A percentile compares a stretch with the other conserved stretches of the same genome.
phyloP scores from a whole-genome alignment of 2,113 vertebrate genomes.

The Eublepharis macularius region DNA sequence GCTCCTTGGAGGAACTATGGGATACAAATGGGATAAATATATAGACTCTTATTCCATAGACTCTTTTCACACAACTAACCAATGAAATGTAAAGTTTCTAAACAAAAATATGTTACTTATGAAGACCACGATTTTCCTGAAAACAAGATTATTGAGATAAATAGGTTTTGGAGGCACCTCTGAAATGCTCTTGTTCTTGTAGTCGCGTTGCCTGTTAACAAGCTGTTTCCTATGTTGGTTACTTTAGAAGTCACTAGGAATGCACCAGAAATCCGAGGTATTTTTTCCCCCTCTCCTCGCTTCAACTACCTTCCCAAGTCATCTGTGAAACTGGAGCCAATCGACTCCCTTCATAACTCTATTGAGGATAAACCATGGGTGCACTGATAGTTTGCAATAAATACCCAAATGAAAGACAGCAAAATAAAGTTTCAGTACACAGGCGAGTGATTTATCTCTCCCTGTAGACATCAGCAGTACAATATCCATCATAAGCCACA shows the following conservation, averaged over 20 bases:
- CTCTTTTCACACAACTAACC: slow-evolving; percentile 37
- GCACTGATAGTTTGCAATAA: background rate
- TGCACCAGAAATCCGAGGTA: background rate
- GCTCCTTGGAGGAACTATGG: too few species aligned
- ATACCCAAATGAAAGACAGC: slow-evolving; percentile 22
- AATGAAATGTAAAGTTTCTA: slow-evolving; percentile 57
- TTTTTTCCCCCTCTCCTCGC: background rate
- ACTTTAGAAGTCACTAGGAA: background rate
- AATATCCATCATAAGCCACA: slow-evolving; percentile 37
- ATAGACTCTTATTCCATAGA: slow-evolving; percentile 6
- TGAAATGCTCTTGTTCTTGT: background rate
- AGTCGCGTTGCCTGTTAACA: background rate
- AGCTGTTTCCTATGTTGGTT: too few species aligned
- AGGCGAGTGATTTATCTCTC: slow-evolving; percentile 23
- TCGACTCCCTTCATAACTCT: background rate
- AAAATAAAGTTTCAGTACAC: slow-evolving; percentile 25
- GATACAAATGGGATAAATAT: too few species aligned
- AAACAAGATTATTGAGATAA: background rate
- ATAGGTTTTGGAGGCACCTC: background rate
- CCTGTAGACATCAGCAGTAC: slow-evolving; percentile 12
- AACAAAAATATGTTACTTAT: slow-evolving; percentile 41
- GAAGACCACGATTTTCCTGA: slow-evolving; percentile 32
- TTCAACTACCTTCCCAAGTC: background rate
- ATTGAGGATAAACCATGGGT: slow-evolving; percentile 6
- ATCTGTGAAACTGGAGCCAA: background rate